A percentile compares a stretch with the other conserved stretches of the same genome.
Evolutionary conservation across 2,113 vertebrate species (phyloP).

Genomic region (Casuarius casuarius): DNA sequence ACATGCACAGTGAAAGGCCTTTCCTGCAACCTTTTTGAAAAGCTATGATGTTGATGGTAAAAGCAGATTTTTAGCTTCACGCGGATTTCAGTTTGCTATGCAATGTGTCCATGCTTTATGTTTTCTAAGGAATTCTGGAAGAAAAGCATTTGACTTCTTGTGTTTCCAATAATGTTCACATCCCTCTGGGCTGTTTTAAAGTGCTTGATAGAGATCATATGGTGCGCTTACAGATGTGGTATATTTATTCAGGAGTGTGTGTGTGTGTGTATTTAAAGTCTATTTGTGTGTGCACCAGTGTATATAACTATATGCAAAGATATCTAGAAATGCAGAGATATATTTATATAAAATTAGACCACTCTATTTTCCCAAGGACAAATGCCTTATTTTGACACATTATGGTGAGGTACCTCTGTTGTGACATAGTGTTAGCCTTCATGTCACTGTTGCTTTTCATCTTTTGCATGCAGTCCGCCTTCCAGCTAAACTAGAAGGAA

Average conservation of each 20-base stretch:
- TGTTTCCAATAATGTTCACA: neutral
- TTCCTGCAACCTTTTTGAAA: neutral
- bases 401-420: slow-evolving; percentile 23
- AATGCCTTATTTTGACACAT: slow-evolving; percentile 20
- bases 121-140: neutral
- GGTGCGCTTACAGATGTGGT: neutral
- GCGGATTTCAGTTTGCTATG: neutral
- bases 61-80: neutral
- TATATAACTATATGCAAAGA: neutral
- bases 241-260: neutral
- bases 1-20: neutral
- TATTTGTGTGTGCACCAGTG: neutral
- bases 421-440: slow-evolving; percentile 44
- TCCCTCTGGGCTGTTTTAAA: neutral
- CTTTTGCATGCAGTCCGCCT: neutral
- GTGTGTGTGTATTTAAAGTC: neutral
- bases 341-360: neutral
- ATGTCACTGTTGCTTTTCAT: slow-evolving; percentile 25
- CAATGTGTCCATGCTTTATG: accelerated
- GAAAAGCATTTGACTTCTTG: accelerated
- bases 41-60: neutral
- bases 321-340: neutral
- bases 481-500: slow-evolving; percentile 11
- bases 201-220: neutral
- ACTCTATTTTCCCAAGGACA: neutral